These are phyloP conservation scores for Theretra japonica DNA, from an alignment of 2,888 invertebrate species.

Conservation along the genomic window DNA sequence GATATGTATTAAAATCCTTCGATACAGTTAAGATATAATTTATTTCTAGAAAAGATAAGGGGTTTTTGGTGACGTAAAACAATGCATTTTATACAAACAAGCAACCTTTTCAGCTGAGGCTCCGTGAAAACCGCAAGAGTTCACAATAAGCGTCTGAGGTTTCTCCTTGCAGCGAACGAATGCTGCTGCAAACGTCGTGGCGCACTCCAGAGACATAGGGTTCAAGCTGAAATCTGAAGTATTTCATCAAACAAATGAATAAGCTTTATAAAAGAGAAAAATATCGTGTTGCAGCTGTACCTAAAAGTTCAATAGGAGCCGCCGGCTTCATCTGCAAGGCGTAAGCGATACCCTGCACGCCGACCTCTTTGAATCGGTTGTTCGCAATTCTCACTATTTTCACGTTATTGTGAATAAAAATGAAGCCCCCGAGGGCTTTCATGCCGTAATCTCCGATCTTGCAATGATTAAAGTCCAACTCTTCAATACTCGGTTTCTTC, in stretches of 20 bases:
- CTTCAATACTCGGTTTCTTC: slow-evolving; percentile 80
- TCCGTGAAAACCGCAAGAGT: slow-evolving; percentile 82
- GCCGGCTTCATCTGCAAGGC: slow-evolving; percentile 79
- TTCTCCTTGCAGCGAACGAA: slow-evolving; percentile 83
- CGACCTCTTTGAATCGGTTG: slow-evolving; percentile 82
- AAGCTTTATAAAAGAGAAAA: background rate
- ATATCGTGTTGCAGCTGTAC: slow-evolving; percentile 45
- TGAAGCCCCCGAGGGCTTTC: slow-evolving; percentile 86
- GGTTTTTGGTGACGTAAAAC: background rate
- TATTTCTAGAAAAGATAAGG: slow-evolving; percentile 15
- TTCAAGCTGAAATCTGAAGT: slow-evolving; percentile 85
- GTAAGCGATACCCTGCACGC: slow-evolving; percentile 83
- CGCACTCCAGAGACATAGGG: slow-evolving; percentile 85
- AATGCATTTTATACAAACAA: background rate
- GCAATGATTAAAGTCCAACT: slow-evolving; percentile 87
- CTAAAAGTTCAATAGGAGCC: slow-evolving; percentile 76
- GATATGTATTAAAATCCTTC: background rate
- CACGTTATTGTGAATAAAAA: slow-evolving; percentile 75
- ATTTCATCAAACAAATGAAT: background rate
- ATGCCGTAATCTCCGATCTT: slow-evolving; percentile 86
- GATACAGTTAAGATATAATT: slow-evolving; percentile 2
- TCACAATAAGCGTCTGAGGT: slow-evolving; percentile 82
- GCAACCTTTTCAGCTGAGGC: slow-evolving; percentile 78
- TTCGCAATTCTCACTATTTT: slow-evolving; percentile 81
- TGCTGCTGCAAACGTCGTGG: slow-evolving; percentile 84